These are phyloP conservation scores for Zaprionus camerounensis DNA, from an alignment of 1,140 invertebrate species.

Conservation along the genomic window DNA sequence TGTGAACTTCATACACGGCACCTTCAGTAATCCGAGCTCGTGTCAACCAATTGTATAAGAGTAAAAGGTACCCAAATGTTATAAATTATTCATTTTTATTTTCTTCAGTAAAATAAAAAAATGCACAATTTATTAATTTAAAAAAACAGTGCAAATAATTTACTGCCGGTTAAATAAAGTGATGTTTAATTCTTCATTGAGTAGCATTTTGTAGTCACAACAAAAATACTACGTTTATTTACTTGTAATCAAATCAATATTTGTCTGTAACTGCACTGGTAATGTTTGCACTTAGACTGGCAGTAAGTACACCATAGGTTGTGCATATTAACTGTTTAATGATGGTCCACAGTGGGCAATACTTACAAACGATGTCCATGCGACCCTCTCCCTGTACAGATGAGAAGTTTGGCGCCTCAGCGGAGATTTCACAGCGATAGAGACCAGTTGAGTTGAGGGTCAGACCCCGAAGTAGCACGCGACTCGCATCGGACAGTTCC, in stretches of 20 bases:
- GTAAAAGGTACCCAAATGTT: background rate
- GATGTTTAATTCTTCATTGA: background rate
- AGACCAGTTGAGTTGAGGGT: slow-evolving; percentile 88
- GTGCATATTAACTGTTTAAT: background rate
- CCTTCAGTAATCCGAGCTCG: background rate
- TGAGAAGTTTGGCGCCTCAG: slow-evolving; percentile 90
- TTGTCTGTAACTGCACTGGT: slow-evolving; percentile 64
- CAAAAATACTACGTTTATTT: background rate
- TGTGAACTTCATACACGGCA: background rate
- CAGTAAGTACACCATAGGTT: slow-evolving; percentile 13
- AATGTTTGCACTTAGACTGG: slow-evolving; percentile 58
- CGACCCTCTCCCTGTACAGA: slow-evolving; percentile 88
- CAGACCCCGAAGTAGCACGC: slow-evolving; percentile 87
- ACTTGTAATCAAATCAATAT: slow-evolving; percentile 56
- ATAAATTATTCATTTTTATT: too few species aligned
- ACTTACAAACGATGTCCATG: slow-evolving; percentile 91
- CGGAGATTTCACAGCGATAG: slow-evolving; percentile 91
- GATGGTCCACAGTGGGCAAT: background rate
- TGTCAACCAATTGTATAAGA: background rate
- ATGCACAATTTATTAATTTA: too few species aligned
- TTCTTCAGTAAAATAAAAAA: background rate
- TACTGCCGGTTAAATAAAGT: background rate
- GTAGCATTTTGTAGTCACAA: background rate
- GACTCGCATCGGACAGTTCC: slow-evolving; percentile 86
- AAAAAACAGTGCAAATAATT: background rate